Evolutionary conservation across 2,113 vertebrate species (phyloP).

Genomic region (Podarcis raffonei): DNA sequence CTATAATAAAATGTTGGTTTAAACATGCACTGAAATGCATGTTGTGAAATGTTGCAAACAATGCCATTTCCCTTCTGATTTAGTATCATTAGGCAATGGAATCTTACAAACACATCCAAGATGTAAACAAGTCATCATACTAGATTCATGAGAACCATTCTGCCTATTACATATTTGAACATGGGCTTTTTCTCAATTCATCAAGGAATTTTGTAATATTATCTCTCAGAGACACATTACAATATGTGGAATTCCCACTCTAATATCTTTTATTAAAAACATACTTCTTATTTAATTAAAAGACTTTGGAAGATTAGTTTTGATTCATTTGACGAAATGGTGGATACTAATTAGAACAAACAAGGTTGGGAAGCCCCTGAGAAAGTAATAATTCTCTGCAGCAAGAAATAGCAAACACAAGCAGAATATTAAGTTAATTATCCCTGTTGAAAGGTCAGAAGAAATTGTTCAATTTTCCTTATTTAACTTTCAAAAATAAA

Average conservation of each 20-base stretch:
- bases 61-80: constrained; percentile 41
- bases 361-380: constrained; percentile 37
- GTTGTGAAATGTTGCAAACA: constrained; percentile 48
- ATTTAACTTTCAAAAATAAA: background rate
- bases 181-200: constrained; percentile 47
- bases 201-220: constrained; percentile 60
- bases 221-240: constrained; percentile 55
- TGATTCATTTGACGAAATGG: constrained; percentile 55
- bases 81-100: constrained; percentile 50
- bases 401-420: constrained; percentile 47
- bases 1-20: background rate
- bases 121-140: constrained; percentile 55
- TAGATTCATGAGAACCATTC: constrained; percentile 50
- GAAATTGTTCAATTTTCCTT: constrained; percentile 8
- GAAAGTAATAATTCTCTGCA: constrained; percentile 48
- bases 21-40: constrained; percentile 23
- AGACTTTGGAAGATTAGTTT: constrained; percentile 52
- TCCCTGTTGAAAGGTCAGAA: constrained; percentile 37
- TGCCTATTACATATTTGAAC: constrained; percentile 36
- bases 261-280: constrained; percentile 58
- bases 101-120: constrained; percentile 49
- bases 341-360: constrained; percentile 58
- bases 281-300: constrained; percentile 69
- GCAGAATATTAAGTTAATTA: constrained; percentile 38
- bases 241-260: constrained; percentile 54